Conservation (phyloP, 1,140 invertebrate species). For the Prorops nasuta region DNA sequence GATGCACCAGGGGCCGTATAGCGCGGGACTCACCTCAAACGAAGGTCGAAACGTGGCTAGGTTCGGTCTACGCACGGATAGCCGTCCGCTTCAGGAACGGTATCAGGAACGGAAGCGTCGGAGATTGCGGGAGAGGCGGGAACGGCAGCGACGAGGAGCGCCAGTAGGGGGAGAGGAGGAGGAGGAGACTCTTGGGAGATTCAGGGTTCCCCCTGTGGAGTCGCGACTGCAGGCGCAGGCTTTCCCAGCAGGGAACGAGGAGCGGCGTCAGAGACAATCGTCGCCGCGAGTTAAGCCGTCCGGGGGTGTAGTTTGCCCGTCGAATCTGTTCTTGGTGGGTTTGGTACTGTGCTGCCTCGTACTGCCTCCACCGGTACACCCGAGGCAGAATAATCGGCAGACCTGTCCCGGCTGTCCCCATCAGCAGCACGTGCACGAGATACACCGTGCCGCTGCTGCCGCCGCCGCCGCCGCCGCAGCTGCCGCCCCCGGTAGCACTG, state of each 20-base stretch:
- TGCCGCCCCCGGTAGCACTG: background rate
- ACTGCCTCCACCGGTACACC: constrained; percentile 22
- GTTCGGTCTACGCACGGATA: constrained; percentile 6
- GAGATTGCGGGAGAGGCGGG: too few species aligned
- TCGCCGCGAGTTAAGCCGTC: too few species aligned
- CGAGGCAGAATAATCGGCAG: constrained; percentile 42
- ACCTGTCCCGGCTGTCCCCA: constrained; percentile 52
- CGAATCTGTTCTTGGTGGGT: constrained; percentile 34
- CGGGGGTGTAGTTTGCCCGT: too few species aligned
- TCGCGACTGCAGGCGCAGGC: too few species aligned
- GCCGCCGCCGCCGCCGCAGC: constrained; percentile 23
- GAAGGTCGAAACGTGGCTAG: constrained; percentile 24
- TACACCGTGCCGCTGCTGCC: constrained; percentile 21
- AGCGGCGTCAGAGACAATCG: background rate
- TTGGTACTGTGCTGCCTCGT: constrained; percentile 33
- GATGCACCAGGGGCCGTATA: constrained; percentile 41
- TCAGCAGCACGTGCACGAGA: constrained; percentile 38
- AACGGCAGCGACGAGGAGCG: constrained; percentile 2
- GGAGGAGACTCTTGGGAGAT: too few species aligned
- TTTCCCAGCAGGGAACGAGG: too few species aligned
- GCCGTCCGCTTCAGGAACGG: too few species aligned
- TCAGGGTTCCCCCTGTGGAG: too few species aligned
- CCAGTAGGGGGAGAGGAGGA: too few species aligned
- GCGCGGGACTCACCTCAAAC: constrained; percentile 24
- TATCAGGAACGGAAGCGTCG: too few species aligned